Evolutionary conservation across 2,888 invertebrate genomes (phyloP).

Genomic region (Lithophane leautieri): DNA sequence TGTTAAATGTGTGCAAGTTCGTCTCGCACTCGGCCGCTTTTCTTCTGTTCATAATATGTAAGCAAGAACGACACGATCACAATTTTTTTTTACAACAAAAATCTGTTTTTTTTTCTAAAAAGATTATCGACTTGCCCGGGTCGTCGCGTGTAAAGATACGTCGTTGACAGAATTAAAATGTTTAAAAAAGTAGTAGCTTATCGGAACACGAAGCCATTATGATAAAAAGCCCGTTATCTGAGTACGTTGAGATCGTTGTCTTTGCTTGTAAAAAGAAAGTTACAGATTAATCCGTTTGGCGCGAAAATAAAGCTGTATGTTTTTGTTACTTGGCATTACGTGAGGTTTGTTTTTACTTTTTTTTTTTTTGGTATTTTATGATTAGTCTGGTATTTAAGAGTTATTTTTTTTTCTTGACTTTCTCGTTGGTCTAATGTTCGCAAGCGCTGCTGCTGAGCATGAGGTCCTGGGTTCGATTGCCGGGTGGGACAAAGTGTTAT

Average conservation of each 20-base stretch:
- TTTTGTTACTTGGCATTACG: slow-evolving; percentile 35
- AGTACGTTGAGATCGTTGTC: slow-evolving; percentile 67
- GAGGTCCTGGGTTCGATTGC: too few species aligned
- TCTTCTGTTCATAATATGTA: not conserved
- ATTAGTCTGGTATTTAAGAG: slow-evolving; percentile 10
- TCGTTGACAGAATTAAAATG: slow-evolving; percentile 71
- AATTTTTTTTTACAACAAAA: not conserved
- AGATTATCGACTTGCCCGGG: slow-evolving; percentile 62
- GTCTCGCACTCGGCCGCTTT: not conserved
- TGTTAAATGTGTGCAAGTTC: not conserved
- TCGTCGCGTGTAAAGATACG: slow-evolving; percentile 70
- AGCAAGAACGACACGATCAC: slow-evolving; percentile 10
- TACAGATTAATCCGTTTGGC: slow-evolving; percentile 59
- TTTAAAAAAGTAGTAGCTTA: slow-evolving; percentile 78
- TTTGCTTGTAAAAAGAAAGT: slow-evolving; percentile 70
- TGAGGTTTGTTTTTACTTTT: not conserved
- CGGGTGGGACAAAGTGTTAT: too few species aligned
- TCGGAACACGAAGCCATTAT: slow-evolving; percentile 81
- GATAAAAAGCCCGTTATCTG: slow-evolving; percentile 80
- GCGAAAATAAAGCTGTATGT: slow-evolving; percentile 56
- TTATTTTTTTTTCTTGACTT: not conserved
- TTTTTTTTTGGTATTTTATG: slow-evolving; percentile 7
- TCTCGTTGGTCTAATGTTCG: too few species aligned
- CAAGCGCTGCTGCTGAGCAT: too few species aligned
- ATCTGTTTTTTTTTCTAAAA: slow-evolving; percentile 22